These are phyloP conservation scores for Drosophila helvetica DNA, from an alignment of 2,888 invertebrate genomes.

Conservation along the genomic window DNA sequence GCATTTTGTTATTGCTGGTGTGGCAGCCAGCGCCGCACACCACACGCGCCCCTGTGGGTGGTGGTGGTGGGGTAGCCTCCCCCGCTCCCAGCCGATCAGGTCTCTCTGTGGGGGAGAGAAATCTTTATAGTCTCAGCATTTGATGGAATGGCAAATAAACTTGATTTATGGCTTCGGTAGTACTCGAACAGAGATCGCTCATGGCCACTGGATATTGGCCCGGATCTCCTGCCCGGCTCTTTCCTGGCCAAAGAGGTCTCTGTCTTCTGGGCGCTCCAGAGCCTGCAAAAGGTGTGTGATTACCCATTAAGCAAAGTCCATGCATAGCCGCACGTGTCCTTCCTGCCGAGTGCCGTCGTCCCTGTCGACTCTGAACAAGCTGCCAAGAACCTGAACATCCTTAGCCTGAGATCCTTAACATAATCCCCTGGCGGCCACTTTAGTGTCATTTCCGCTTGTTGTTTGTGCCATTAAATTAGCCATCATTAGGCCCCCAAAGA, in stretches of 20 bases:
- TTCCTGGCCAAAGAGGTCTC: too few relatives aligned
- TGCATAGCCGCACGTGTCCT: constrained; percentile 70
- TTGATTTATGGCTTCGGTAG: constrained; percentile 16
- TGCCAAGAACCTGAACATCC: constrained; percentile 50
- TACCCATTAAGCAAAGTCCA: constrained; percentile 58
- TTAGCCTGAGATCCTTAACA: constrained; percentile 17
- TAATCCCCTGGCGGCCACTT: constrained; percentile 19
- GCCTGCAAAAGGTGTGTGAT: constrained; percentile 30
- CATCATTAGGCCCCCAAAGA: constrained; percentile 75
- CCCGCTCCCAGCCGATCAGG: not conserved
- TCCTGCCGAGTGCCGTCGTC: not conserved
- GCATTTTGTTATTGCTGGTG: constrained; percentile 49
- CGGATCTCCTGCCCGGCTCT: too few relatives aligned
- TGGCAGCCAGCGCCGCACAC: constrained; percentile 21
- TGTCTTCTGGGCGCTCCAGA: too few relatives aligned
- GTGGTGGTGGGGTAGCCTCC: not conserved
- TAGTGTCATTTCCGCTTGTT: constrained; percentile 72
- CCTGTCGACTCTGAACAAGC: constrained; percentile 48
- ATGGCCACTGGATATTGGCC: constrained; percentile 21
- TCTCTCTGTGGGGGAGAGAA: not conserved
- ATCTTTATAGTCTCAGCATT: constrained; percentile 28
- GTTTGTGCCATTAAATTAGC: constrained; percentile 76
- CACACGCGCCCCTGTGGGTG: constrained; percentile 44
- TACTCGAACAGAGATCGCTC: constrained; percentile 7
- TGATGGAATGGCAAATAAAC: constrained; percentile 42